phyloP scores from a whole-genome alignment of 2,888 invertebrate genomes.

The Tetropium fuscum region DNA sequence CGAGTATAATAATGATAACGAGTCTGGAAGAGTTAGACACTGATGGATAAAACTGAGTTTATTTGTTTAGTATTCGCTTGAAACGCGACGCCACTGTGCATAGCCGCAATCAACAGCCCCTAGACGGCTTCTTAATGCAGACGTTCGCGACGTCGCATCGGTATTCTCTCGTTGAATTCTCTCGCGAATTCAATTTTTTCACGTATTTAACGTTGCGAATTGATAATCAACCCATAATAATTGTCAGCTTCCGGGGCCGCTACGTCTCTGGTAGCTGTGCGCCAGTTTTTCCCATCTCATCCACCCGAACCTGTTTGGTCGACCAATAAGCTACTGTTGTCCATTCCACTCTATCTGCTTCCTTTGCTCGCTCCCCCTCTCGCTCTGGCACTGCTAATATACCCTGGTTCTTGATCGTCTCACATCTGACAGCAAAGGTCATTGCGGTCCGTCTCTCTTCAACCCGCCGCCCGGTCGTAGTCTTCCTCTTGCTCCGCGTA shows the following conservation, averaged over 20 bases:
- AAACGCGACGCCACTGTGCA: no score
- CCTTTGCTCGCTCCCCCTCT: constrained; percentile 28
- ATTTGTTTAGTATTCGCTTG: no score
- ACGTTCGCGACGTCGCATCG: no score
- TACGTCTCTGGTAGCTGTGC: constrained; percentile 32
- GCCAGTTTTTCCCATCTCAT: constrained; percentile 45
- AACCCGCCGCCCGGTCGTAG: constrained; percentile 26
- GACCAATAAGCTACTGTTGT: constrained; percentile 58
- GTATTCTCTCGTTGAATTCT: no score
- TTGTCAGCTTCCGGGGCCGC: constrained; percentile 5
- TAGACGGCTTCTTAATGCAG: no score
- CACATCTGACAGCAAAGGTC: constrained; percentile 44
- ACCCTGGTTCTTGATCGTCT: constrained; percentile 34
- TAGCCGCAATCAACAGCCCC: no score
- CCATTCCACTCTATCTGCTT: constrained; percentile 47
- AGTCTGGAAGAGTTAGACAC: no score
- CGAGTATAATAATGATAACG: no score
- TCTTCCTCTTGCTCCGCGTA: constrained; percentile 37
- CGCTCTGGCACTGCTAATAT: constrained; percentile 27
- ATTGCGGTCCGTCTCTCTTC: constrained; percentile 39
- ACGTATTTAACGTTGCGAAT: no score
- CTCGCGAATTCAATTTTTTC: no score
- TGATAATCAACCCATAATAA: no score
- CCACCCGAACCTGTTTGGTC: constrained; percentile 53
- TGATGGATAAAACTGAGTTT: no score